A percentile compares a stretch with the other conserved stretches of the same genome.
These are phyloP conservation scores for Coelopa frigida DNA, from an alignment of 1,140 invertebrate genomes.

Conservation along the genomic window DNA sequence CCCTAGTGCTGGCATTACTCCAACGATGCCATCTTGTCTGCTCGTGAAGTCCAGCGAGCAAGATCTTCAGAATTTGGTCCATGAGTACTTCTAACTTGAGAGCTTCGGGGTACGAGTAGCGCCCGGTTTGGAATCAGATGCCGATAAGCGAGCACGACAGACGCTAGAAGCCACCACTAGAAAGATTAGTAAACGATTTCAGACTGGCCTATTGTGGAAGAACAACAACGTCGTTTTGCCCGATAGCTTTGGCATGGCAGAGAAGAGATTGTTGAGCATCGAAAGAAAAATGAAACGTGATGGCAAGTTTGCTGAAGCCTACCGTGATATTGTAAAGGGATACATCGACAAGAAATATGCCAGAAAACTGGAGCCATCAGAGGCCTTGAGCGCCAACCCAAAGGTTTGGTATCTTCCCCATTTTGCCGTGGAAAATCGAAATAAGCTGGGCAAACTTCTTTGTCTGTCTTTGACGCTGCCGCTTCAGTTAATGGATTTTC, in stretches of 20 bases:
- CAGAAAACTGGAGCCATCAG: neutral
- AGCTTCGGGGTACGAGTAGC: too few relatives aligned
- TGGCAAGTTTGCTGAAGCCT: neutral
- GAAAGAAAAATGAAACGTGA: conserved; percentile 15
- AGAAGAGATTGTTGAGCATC: neutral
- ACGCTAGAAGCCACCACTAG: neutral
- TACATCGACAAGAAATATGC: conserved; percentile 10
- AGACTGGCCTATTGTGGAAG: conserved; percentile 16
- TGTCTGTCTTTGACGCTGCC: conserved; percentile 25
- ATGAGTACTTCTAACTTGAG: too few relatives aligned
- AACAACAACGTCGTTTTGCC: conserved; percentile 3
- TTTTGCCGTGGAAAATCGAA: conserved; percentile 22
- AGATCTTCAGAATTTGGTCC: too few relatives aligned
- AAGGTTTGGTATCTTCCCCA: conserved; percentile 29
- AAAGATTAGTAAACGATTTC: neutral
- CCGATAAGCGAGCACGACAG: neutral
- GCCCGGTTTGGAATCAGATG: too few relatives aligned
- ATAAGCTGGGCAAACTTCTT: conserved; percentile 23
- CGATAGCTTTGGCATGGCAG: conserved; percentile 1
- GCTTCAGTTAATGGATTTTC: conserved; percentile 14
- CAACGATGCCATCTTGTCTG: too few relatives aligned
- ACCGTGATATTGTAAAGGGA: neutral
- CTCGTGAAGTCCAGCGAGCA: too few relatives aligned
- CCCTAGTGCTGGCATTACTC: too few relatives aligned
- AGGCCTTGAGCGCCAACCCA: neutral